Conservation (phyloP, 2,113 vertebrate genomes). For the Scomber scombrus region DNA sequence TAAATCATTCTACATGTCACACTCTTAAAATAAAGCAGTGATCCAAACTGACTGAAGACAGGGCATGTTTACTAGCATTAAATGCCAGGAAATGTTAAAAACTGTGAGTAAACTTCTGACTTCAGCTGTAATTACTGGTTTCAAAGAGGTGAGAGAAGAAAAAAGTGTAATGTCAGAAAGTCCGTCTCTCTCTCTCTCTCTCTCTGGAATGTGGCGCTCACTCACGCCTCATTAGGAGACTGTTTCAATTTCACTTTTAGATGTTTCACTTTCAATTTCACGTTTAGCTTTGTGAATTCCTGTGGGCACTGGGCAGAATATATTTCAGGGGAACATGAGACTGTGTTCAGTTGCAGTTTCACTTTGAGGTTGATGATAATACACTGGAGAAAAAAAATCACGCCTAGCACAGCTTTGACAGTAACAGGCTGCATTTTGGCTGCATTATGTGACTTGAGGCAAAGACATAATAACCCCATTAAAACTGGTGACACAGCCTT, state of each 20-base stretch:
- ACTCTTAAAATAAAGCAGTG: too few species aligned
- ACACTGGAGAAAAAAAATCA: neutral
- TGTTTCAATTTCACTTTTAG: neutral
- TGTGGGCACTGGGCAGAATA: conserved; percentile 16
- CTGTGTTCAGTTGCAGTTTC: neutral
- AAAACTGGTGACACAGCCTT: neutral
- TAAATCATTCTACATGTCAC: too few species aligned
- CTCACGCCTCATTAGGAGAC: neutral
- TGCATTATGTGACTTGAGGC: neutral
- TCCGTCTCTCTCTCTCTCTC: too few species aligned
- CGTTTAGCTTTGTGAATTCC: conserved; percentile 16
- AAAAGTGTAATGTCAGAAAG: too few species aligned
- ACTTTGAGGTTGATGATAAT: neutral
- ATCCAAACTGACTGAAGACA: too few species aligned
- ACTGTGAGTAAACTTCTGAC: too few species aligned
- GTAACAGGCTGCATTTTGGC: too few species aligned
- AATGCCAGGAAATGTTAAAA: too few species aligned
- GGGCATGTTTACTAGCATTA: too few species aligned
- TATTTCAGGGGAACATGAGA: neutral
- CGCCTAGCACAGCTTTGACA: neutral
- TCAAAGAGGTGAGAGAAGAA: neutral
- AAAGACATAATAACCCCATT: neutral
- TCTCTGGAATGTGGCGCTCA: neutral
- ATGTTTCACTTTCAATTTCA: too few species aligned
- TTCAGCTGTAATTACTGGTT: too few species aligned